phyloP scores from a whole-genome alignment of 1,140 invertebrate genomes.

The Zaprionus taronus region DNA sequence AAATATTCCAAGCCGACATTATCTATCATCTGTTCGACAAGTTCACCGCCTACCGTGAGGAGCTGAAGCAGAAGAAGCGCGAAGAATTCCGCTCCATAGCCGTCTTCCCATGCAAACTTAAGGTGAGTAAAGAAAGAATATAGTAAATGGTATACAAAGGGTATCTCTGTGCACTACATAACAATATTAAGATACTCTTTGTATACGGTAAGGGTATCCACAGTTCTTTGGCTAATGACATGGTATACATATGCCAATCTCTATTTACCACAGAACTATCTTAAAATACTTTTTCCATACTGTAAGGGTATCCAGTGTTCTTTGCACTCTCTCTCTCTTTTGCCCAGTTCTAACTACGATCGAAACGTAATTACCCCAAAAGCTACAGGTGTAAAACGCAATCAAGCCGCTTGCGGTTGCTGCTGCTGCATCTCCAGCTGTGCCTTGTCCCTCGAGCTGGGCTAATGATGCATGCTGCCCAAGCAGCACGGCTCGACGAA shows the following conservation, averaged over 20 bases:
- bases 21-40: constrained; percentile 99
- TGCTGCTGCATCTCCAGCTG: constrained; percentile 56
- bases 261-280: no score
- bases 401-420: constrained; percentile 45
- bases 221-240: not conserved
- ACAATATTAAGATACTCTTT: not conserved
- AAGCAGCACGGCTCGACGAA: constrained; percentile 57
- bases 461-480: constrained; percentile 66
- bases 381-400: constrained; percentile 82
- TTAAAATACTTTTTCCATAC: not conserved
- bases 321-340: not conserved
- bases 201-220: not conserved
- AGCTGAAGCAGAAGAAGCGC: constrained; percentile 95
- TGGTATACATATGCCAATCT: no score
- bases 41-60: constrained; percentile 97
- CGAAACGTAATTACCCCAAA: constrained; percentile 62
- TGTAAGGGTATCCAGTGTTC: not conserved
- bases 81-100: constrained; percentile 98
- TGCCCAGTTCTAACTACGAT: constrained; percentile 15
- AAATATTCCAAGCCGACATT: constrained; percentile 99
- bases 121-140: constrained; percentile 86
- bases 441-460: constrained; percentile 34
- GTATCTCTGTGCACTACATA: not conserved
- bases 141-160: no score
- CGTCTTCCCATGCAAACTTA: constrained; percentile 98